Conservation (phyloP, 2,113 vertebrate species). For the Nothocercus nigrocapillus region DNA sequence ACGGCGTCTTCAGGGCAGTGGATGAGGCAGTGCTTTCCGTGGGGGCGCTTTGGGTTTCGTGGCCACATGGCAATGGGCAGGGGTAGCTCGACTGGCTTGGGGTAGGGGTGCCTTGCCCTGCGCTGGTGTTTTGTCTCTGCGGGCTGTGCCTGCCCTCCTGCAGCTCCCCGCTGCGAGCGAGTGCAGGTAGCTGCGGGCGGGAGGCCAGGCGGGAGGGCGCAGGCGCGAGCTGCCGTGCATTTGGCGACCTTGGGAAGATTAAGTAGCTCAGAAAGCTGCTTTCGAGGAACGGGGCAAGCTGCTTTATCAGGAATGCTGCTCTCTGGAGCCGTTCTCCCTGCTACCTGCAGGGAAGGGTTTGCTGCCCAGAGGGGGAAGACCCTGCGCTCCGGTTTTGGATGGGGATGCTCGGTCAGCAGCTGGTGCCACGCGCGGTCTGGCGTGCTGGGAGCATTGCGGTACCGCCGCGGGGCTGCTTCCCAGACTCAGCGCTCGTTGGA, state of each 20-base stretch:
- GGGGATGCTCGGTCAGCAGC: background rate
- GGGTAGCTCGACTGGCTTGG: too few relatives aligned
- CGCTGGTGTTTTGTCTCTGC: fast-evolving
- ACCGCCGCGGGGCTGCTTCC: too few relatives aligned
- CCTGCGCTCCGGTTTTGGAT: background rate
- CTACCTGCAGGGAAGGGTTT: fast-evolving
- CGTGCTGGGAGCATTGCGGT: too few relatives aligned
- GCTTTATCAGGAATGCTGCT: background rate
- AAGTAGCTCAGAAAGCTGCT: background rate
- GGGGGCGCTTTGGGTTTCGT: background rate
- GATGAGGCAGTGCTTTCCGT: background rate
- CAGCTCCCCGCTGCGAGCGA: background rate
- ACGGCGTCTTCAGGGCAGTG: background rate
- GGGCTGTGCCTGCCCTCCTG: background rate
- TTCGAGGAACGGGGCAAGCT: background rate
- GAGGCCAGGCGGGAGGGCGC: background rate
- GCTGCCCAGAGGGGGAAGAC: fast-evolving
- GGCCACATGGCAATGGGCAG: background rate
- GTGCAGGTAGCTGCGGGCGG: background rate
- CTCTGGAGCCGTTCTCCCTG: background rate
- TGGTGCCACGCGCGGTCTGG: background rate
- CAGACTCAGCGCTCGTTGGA: fast-evolving
- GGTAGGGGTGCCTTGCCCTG: background rate
- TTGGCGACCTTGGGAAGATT: background rate
- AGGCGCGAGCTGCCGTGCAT: background rate